Evolutionary conservation across 2,113 vertebrate genomes (phyloP).

Genomic region (Henicopernis longicauda): DNA sequence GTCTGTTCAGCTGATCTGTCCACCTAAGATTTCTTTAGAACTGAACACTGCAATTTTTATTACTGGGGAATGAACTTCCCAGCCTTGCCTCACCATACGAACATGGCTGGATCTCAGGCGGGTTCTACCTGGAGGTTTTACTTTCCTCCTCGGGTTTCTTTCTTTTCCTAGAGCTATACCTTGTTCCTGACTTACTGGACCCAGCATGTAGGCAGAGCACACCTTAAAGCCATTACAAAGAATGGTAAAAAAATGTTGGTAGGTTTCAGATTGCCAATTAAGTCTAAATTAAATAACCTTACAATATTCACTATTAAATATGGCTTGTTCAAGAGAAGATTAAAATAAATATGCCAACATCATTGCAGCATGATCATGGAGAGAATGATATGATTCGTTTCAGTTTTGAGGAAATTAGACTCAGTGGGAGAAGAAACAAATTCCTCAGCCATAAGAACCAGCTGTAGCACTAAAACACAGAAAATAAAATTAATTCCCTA

Average conservation of each 20-base stretch:
- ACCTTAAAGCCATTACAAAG: neutral
- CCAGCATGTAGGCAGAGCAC: neutral
- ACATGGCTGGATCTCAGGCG: neutral
- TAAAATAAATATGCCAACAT: conserved; percentile 9
- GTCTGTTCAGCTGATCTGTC: neutral
- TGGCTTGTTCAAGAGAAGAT: neutral
- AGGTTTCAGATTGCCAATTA: neutral
- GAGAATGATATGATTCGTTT: neutral
- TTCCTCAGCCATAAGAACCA: neutral
- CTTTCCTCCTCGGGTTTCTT: neutral
- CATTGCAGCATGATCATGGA: neutral
- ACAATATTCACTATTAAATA: neutral
- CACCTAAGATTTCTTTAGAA: neutral
- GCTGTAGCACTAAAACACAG: neutral
- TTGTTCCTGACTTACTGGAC: neutral
- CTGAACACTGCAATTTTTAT: neutral
- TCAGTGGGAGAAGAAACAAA: neutral
- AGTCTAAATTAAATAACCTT: neutral
- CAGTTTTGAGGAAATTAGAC: neutral
- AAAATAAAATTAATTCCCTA: neutral
- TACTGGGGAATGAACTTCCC: neutral
- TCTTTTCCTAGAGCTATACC: neutral
- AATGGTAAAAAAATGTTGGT: neutral
- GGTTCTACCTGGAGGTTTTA: neutral
- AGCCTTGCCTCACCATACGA: neutral